Evolutionary conservation across 2,113 vertebrate species (phyloP), one percentile per base, ranked within the genome.

Genomic region (Misgurnus anguillicaudatus): DNA sequence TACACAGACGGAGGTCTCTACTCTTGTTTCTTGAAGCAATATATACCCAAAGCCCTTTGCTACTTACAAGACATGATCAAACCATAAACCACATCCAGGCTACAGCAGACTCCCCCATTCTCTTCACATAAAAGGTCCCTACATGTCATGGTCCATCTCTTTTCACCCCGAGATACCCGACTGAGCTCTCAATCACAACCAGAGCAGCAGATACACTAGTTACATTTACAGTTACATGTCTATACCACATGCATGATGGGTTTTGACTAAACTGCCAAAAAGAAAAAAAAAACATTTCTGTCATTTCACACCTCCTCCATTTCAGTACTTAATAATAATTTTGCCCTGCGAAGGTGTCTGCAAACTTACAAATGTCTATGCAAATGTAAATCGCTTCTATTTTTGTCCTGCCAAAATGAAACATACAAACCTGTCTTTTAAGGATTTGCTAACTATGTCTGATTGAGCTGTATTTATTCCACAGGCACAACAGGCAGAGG

Each of bases 381-480:
- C n/a, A n/a, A n/a, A n/a, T n/a, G n/a, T n/a, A n/a, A n/a, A n/a
- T n/a, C n/a, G n/a, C n/a, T 24, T 11, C 38, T 74, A 74, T 61
- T 74, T 74, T 62, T 41, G n/a, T 61, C 39, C 57, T 3, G 14
- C 21, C 57, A 61, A 74, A 74, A 42, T 24, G 21, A 8, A 31
- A 51, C 0, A 3, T 13, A 24, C 57, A 74, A 39, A 74, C 42
- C 71, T 10, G 45, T 39, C 60, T 47, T 74, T 61, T 36, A n/a
- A 64, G 60, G 74, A 53, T 39, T 63, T 64, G 45, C 64, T 64
- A 64, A 63, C 38, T 19, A 53, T 11, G 10, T 39, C 74, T 64
- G 19, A 11, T n/a, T 24, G 55, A 73, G 38, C 53, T 76, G 61
- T 64, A 62, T 75, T 75, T 64, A 75, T 75, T 75, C 73, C 74